Evolutionary conservation across 1,140 invertebrate genomes (phyloP), one percentile per base, ranked within the genome.

Genomic region (Drosophila pruinosa): DNA sequence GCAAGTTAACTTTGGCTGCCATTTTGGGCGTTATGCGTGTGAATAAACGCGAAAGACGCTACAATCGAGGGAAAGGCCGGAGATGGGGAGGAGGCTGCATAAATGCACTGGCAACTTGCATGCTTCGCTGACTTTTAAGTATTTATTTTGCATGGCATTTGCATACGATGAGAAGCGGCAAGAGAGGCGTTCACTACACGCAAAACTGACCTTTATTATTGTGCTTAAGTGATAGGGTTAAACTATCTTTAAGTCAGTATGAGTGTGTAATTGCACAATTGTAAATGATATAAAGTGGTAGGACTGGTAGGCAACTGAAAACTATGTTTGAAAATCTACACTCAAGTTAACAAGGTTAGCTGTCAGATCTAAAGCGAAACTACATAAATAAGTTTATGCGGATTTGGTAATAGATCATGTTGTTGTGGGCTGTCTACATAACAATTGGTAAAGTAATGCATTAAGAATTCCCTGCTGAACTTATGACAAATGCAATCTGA

Each of bases 21-120:
- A 63, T 70, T 70, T 70, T 63, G 67, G 67, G 59, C 59, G 58
- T 70, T 70, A 52, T 70, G 67, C 67, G 67, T 70, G 67, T 63
- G 67, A 63, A 70, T 54, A 54, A 52, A 14, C 47, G 24, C 17
- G 8, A 8, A 26, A 53, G 26, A 43, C 10, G 14, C 53, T 50
- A 21, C 21, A 43, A n/a, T 7, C 10, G 6, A 10, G 24, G n/a
- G n/a, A 59, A 2, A 19, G 21, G 21, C n/a, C n/a, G 45, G n/a
- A 8, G 5, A 28, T 6, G 5, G 12, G 14, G 36, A 45, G 41
- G 12, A 54, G 34, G 24, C 15, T 45, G 38, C 24, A 36, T 50
- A 36, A 41, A 26, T 64, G 52, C 61, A 26, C 22, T 54, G 67
- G 34, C 41, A 56, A 41, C 24, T 50, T 65, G 68, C 69, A 72